These are phyloP conservation scores for Habrosyne pyritoides DNA, from an alignment of 2,888 invertebrate species.

Conservation along the genomic window DNA sequence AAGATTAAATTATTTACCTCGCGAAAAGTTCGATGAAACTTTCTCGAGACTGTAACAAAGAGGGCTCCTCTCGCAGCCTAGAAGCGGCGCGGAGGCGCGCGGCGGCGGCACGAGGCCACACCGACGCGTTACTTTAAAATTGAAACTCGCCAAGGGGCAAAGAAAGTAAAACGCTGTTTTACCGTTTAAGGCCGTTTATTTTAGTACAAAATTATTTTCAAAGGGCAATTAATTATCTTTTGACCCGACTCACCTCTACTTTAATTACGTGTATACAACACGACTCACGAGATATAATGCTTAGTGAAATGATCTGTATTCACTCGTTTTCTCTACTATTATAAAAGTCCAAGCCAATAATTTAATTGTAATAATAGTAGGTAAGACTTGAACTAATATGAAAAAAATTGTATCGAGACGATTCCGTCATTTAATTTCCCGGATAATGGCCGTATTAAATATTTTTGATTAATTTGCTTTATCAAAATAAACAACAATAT, in stretches of 20 bases:
- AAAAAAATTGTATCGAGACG: neutral
- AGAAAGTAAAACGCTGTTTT: conserved; percentile 53
- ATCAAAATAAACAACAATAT: no score
- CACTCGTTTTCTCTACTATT: neutral
- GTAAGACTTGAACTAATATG: neutral
- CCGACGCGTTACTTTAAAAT: conserved; percentile 50
- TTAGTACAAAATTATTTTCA: conserved; percentile 54
- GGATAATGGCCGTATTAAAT: no score
- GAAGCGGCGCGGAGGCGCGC: conserved; percentile 23
- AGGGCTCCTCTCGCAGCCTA: conserved; percentile 47
- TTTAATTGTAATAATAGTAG: neutral
- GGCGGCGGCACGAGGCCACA: conserved; percentile 23
- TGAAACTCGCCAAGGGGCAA: conserved; percentile 56
- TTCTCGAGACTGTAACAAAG: conserved; percentile 63
- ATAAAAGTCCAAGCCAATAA: neutral
- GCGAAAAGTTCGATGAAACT: conserved; percentile 63
- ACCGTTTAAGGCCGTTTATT: conserved; percentile 50
- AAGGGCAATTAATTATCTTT: conserved; percentile 48
- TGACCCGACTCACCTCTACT: conserved; percentile 36
- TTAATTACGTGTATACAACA: conserved; percentile 20
- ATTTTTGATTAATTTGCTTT: no score
- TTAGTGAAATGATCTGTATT: neutral
- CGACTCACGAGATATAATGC: conserved; percentile 23
- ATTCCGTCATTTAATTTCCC: neutral
- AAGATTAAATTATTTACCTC: conserved; percentile 77